A percentile compares a stretch with the other conserved stretches of the same genome.
Conservation (phyloP, 2,113 vertebrate genomes). For the Zosterops japonicus region DNA sequence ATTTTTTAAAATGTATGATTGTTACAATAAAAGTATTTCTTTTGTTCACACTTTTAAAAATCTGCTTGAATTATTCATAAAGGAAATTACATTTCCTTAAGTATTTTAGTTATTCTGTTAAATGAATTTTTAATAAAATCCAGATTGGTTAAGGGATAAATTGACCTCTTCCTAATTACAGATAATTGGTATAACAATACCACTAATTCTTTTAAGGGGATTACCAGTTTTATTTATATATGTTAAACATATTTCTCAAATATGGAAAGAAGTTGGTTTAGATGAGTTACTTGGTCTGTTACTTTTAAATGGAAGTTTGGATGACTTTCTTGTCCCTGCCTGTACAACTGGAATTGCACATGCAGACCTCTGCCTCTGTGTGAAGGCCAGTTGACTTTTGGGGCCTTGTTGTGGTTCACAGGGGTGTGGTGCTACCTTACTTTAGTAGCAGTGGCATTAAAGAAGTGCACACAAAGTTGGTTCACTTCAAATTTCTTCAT, state of each 20-base stretch:
- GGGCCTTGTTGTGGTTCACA: neutral
- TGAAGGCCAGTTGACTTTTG: neutral
- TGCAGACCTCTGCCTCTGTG: neutral
- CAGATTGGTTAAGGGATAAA: neutral
- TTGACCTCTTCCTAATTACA: neutral
- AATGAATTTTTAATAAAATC: neutral
- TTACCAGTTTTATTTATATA: neutral
- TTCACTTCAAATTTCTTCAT: neutral
- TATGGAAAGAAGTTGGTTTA: neutral
- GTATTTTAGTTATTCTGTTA: neutral
- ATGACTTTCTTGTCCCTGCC: neutral
- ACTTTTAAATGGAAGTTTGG: neutral
- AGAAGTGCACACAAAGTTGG: neutral
- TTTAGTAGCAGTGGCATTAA: neutral
- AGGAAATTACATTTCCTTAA: conserved; percentile 46
- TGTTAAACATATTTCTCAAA: neutral
- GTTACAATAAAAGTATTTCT: conserved; percentile 56
- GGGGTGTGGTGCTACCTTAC: neutral
- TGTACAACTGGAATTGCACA: neutral
- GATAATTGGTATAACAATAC: neutral
- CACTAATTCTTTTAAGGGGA: neutral
- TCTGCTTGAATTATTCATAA: conserved; percentile 56
- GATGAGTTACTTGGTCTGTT: neutral
- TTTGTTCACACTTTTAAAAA: conserved; percentile 47
- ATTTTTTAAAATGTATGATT: conserved; percentile 38